Percentiles rank a stretch among this genome's conserved stretches.
Evolutionary conservation across 2,797 vertebrate species (phyloP).

Genomic region (Synanceia verrucosa): DNA sequence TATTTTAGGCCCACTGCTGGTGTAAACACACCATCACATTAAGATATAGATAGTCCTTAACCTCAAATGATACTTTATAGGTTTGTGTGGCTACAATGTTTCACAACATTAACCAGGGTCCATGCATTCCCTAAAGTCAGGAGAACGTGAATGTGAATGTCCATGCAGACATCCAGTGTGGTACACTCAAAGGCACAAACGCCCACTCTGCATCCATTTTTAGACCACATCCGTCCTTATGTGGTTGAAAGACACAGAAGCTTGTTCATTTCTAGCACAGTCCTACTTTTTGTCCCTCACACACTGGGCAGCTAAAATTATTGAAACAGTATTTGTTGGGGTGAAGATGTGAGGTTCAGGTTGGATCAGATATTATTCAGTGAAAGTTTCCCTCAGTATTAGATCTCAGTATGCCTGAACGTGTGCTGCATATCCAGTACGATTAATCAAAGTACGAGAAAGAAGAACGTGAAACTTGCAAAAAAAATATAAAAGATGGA

Average conservation of each 20-base stretch:
- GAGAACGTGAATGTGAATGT: background rate
- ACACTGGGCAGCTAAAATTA: background rate
- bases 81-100: background rate
- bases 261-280: background rate
- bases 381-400: background rate
- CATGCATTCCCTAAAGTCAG: background rate
- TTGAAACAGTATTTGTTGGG: background rate
- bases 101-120: background rate
- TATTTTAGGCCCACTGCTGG: background rate
- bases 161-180: background rate
- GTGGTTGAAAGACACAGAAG: background rate
- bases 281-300: background rate
- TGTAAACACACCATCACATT: conserved; percentile 3
- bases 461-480: background rate
- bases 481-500: conserved; percentile 14
- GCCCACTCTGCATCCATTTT: background rate
- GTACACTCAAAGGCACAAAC: background rate
- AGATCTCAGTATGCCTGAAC: background rate
- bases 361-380: background rate
- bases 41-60: background rate
- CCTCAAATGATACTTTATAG: background rate
- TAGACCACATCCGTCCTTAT: background rate
- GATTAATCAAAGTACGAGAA: background rate
- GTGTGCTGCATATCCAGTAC: background rate
- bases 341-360: background rate